Percentiles rank a stretch among this genome's conserved stretches.
These are phyloP conservation scores for Bujurquina vittata DNA, from an alignment of 2,113 vertebrate species.

Conservation along the genomic window DNA sequence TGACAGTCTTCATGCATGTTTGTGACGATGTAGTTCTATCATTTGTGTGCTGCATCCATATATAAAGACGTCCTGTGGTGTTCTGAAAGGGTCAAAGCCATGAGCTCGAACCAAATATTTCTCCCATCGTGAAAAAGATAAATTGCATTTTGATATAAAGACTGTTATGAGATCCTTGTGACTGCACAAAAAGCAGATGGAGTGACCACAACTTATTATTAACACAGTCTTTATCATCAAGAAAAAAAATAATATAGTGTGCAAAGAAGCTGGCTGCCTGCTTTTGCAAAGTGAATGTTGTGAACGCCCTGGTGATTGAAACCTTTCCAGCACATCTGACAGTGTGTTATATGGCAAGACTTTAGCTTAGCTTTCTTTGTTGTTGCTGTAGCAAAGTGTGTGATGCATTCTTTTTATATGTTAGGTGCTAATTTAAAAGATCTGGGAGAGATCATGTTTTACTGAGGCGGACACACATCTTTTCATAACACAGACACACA, in stretches of 20 bases:
- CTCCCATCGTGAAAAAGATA: background rate
- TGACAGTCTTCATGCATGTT: slow-evolving; percentile 32
- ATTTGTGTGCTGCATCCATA: background rate
- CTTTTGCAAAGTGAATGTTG: background rate
- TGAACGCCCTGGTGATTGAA: slow-evolving; percentile 5
- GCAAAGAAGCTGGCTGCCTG: background rate
- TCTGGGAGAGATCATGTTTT: slow-evolving; percentile 50
- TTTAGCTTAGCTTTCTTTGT: slow-evolving; percentile 3
- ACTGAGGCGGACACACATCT: slow-evolving; percentile 29
- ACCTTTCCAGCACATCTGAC: background rate
- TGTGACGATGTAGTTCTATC: slow-evolving; percentile 26
- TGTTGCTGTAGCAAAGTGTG: background rate
- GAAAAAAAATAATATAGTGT: background rate
- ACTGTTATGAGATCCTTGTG: too few relatives aligned
- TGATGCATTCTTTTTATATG: slow-evolving; percentile 32
- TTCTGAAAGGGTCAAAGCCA: background rate
- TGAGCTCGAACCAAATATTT: background rate
- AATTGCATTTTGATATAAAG: too few relatives aligned
- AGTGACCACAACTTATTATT: background rate
- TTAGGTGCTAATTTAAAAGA: slow-evolving; percentile 64
- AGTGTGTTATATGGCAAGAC: background rate
- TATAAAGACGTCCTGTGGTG: background rate
- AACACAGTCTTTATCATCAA: background rate
- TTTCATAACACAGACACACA: slow-evolving; percentile 32
- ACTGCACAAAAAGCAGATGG: too few relatives aligned